Evolutionary conservation across 2,113 vertebrate species (phyloP).

Genomic region (Microcebus murinus): DNA sequence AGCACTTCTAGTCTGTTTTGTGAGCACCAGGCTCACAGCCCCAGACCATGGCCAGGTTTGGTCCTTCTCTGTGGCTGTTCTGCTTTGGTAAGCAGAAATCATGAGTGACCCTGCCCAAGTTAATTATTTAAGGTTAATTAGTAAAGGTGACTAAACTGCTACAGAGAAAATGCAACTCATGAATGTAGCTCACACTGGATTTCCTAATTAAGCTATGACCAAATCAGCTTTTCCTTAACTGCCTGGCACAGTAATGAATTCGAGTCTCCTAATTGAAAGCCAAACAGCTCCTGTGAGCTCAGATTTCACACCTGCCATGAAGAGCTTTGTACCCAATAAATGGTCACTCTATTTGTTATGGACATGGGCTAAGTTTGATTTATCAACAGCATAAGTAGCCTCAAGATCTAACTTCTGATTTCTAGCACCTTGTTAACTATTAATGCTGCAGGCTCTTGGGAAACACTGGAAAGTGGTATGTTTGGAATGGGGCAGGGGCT

Average conservation of each 20-base stretch:
- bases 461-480: background rate
- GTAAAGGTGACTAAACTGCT: conserved; percentile 84
- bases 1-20: background rate
- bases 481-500: background rate
- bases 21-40: background rate
- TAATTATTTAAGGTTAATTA: conserved; percentile 83
- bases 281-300: conserved; percentile 65
- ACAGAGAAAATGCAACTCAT: conserved; percentile 68
- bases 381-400: background rate
- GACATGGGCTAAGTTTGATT: conserved; percentile 42
- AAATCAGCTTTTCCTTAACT: conserved; percentile 57
- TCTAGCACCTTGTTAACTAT: background rate
- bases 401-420: background rate
- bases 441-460: background rate
- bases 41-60: background rate
- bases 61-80: background rate
- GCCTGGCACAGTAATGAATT: conserved; percentile 67
- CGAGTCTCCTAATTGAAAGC: conserved; percentile 76
- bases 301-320: conserved; percentile 45
- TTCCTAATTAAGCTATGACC: conserved; percentile 70
- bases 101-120: conserved; percentile 62
- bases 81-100: conserved; percentile 71
- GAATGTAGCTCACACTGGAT: conserved; percentile 59
- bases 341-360: background rate
- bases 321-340: conserved; percentile 29